Base-by-base conservation (phyloP, 2,888 invertebrate genomes). In the Cataglyphis cursor region DNA sequence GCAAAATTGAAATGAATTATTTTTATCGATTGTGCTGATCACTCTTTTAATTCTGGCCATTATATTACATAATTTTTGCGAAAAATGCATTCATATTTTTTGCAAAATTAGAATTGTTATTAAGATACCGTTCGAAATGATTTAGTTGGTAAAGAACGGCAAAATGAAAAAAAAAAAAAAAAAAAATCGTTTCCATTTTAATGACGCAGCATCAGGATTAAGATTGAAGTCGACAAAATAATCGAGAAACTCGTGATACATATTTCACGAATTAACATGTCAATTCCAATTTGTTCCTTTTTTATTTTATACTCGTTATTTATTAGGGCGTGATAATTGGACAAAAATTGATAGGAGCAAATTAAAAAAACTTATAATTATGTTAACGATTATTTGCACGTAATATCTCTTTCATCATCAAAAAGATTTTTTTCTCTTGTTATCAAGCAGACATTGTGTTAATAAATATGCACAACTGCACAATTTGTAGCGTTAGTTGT, bases 1-100 rank as follows among this genome's bases (percentile, higher is more conserved):
- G 24, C 54, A 9, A 66, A 66, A 66, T 76, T 66, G 54, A 54
- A 38, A 41, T 15, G 10, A 41, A 68, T 76, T 24, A 21, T 48
- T 66, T 24, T 51, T 4, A 18, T 18, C 48, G 28, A 70, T 70
- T 68, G n/a, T 28, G 38, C n/a, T 31, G 3, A 18, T 2, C 31
- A n/a, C 66, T 24, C n/a, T 51, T 21, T 41, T 41, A 41, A 66
- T 5, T 38, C 3, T 6, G 15, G n/a, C 38, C 28, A 68, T 66
- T 48, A 51, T 12, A 38, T 28, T 15, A 31, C 12, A 12, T 21
- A 21, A 15, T 64, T 64, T 64, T 44, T 8, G 65, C 24, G 48
- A 10, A 28, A 74, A 64, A 48, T 48, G 35, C 10, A 8, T 35
- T 24, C 9, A 18, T 31, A 44, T 66, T 38, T 66, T 8, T 31